Base-by-base conservation (phyloP, 2,888 invertebrate genomes). In the Andrena haemorrhoa region DNA sequence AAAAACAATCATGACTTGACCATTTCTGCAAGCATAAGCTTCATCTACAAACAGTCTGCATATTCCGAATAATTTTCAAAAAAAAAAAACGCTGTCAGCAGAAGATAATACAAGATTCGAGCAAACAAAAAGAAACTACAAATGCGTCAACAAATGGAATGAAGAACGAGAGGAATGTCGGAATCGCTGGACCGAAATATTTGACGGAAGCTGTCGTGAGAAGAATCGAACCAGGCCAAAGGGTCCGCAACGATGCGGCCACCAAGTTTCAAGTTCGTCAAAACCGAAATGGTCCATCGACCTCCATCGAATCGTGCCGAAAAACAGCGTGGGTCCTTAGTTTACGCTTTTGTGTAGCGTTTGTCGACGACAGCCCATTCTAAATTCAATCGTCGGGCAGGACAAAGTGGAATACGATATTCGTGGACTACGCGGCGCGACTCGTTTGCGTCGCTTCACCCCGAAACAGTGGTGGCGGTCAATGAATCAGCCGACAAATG, bases 401-500 rank as follows among this genome's bases (percentile, higher is more conserved):
- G 53, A 41, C 23, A 56, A 73, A 73, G 41, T 20, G 6, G n/a
- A 16, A 12, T 29, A 23, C 12, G 73, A 51, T 33, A 12, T 16
- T 63, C 10, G 6, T 10, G 3, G 16, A 49, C 6, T 26, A 60
- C 31, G 60, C 26, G 61, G 47, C 47, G n/a, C 23, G 23, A 3
- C 20, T 41, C 35, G 51, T 63, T 63, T 51, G 51, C 63, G 63
- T 56, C 63, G 16, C 63, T 41, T 6, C 10, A 51, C 3, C 41
- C 66, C 20, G 78, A 63, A 56, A 75, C 41, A 68, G 76, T 78
- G 41, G 51, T 41, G 12, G 7, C 23, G 68, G 68, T 75, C 75
- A 10, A 78, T 78, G 68, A 78, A 75, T 78, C 75, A 75, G 47
- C 31, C 47, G 47, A 1, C 68, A n/a, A 60, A 61, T 68, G 78